Conservation (phyloP, 2,113 vertebrate species). For the Callocephalon fimbriatum region DNA sequence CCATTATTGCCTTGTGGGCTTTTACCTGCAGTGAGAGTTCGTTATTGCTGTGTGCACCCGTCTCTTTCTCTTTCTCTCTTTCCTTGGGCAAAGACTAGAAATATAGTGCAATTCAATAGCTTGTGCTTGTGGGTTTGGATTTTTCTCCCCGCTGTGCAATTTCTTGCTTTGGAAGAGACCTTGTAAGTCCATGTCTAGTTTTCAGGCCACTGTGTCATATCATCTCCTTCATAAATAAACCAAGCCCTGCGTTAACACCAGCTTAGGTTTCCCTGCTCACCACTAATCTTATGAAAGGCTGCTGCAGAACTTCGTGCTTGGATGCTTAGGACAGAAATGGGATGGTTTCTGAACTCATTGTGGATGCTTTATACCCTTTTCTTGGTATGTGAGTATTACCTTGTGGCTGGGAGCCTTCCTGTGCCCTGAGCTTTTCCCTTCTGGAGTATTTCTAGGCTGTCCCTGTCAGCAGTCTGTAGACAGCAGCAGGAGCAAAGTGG, state of each 20-base stretch:
- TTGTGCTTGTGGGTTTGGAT: not conserved
- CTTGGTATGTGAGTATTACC: not conserved
- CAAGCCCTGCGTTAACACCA: not conserved
- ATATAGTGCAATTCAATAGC: not conserved
- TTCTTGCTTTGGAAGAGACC: not conserved
- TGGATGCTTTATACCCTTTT: not conserved
- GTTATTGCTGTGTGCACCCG: accelerated
- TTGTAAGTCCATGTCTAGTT: not conserved
- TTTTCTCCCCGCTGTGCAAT: not conserved
- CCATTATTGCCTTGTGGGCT: not conserved
- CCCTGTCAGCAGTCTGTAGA: not conserved
- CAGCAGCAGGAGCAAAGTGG: not conserved
- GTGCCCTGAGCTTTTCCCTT: not conserved
- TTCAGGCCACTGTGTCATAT: not conserved
- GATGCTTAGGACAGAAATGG: not conserved
- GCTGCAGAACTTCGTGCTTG: not conserved
- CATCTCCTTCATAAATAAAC: not conserved
- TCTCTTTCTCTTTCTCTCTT: not conserved
- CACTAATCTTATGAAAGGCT: not conserved
- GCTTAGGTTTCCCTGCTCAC: not conserved
- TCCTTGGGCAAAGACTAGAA: not conserved
- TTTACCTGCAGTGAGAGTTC: not conserved
- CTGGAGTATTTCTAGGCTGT: not conserved
- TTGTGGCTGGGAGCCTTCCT: not conserved
- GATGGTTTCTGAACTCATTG: not conserved